Evolutionary conservation across 2,888 invertebrate genomes (phyloP).

Genomic region (Ligdia adustata): DNA sequence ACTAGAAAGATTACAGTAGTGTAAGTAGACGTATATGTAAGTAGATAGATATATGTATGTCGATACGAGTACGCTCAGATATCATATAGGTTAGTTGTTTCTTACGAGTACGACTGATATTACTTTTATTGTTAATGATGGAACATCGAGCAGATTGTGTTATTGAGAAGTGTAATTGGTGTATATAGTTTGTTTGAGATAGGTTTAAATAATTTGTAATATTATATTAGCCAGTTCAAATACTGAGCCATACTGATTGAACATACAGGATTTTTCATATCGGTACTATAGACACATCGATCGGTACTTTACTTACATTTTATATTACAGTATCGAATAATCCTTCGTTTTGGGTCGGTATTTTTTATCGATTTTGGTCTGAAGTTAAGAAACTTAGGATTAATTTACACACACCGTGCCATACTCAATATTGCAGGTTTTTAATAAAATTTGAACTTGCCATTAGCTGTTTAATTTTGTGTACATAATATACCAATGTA

Average conservation of each 20-base stretch:
- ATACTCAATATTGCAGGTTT: constrained; percentile 40
- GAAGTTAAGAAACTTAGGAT: constrained; percentile 6
- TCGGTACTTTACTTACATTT: too few relatives aligned
- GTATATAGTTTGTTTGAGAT: constrained; percentile 3
- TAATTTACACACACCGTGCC: constrained; percentile 47
- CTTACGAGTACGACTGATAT: constrained; percentile 24
- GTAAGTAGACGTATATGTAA: too few relatives aligned
- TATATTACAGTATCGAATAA: too few relatives aligned
- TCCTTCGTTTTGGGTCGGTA: not conserved
- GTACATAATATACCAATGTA: too few relatives aligned
- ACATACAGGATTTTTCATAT: too few relatives aligned
- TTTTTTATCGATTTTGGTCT: too few relatives aligned
- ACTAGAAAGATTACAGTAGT: too few relatives aligned
- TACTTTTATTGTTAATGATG: not conserved
- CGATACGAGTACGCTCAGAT: constrained; percentile 46
- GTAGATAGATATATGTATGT: too few relatives aligned
- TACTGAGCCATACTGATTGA: too few relatives aligned
- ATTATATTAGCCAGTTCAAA: too few relatives aligned
- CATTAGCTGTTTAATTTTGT: not conserved
- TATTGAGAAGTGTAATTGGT: not conserved
- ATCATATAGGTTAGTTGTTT: constrained; percentile 37
- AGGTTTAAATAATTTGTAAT: too few relatives aligned
- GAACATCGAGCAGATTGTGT: constrained; percentile 11
- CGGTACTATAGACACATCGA: too few relatives aligned
- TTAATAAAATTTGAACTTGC: not conserved